A percentile compares a stretch with the other conserved stretches of the same genome.
phyloP scores from a whole-genome alignment of 2,888 invertebrate genomes.

The Hydraecia micacea region DNA sequence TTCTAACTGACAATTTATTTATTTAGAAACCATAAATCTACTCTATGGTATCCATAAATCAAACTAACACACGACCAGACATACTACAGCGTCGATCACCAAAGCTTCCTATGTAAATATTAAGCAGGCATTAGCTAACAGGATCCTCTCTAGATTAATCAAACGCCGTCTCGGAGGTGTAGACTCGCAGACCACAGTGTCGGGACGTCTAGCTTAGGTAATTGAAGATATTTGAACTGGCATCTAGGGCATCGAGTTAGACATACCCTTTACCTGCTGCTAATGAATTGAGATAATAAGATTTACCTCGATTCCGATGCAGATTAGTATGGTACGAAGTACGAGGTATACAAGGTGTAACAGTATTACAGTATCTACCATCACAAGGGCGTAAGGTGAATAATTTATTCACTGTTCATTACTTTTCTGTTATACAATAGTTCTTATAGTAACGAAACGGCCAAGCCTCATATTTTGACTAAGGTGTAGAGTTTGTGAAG shows the following conservation, averaged over 20 bases:
- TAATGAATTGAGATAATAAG: slow-evolving; percentile 25
- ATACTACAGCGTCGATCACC: slow-evolving; percentile 10
- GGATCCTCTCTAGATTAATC: slow-evolving; percentile 47
- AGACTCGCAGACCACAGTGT: slow-evolving; percentile 32
- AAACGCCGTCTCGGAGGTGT: slow-evolving; percentile 27
- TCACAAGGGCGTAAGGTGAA: no score
- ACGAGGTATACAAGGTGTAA: neutral
- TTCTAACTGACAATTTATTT: no score
- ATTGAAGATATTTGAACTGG: slow-evolving; percentile 47
- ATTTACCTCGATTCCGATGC: slow-evolving; percentile 1
- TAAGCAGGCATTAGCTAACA: slow-evolving; percentile 37
- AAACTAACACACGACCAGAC: neutral
- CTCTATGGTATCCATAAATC: no score
- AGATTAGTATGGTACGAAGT: neutral
- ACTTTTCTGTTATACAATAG: no score
- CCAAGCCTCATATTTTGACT: no score
- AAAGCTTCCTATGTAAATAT: slow-evolving; percentile 34
- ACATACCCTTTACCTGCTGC: slow-evolving; percentile 12
- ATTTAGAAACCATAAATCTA: no score
- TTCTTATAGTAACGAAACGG: no score
- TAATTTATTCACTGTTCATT: no score
- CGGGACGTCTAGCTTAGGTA: slow-evolving; percentile 16
- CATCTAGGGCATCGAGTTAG: slow-evolving; percentile 14
- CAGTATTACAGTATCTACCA: no score
- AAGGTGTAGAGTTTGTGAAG: no score